Conservation (phyloP, 2,888 invertebrate species). For the Tipula lateralis region DNA sequence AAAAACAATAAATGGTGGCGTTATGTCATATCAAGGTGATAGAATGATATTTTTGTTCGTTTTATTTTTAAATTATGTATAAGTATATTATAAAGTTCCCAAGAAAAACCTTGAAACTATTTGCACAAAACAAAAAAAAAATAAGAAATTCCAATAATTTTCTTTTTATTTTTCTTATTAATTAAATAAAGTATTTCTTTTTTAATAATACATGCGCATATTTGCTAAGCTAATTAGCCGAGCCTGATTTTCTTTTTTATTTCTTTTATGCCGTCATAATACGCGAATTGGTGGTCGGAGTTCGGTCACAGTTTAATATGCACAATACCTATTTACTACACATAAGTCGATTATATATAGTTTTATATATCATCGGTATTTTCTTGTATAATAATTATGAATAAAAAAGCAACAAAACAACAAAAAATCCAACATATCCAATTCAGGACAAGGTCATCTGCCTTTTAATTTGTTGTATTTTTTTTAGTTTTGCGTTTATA, state of each 20-base stretch:
- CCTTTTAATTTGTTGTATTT: neutral
- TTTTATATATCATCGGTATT: neutral
- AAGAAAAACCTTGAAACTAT: constrained; percentile 5
- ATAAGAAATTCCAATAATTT: constrained; percentile 24
- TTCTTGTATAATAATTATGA: constrained; percentile 6
- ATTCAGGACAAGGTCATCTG: constrained; percentile 30
- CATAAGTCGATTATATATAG: neutral
- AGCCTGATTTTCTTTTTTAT: neutral
- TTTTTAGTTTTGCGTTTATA: neutral
- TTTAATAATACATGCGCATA: neutral
- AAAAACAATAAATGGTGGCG: neutral
- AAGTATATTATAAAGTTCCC: constrained; percentile 24
- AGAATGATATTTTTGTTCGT: neutral
- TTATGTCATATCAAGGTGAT: constrained; percentile 7
- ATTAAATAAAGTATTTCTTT: constrained; percentile 8
- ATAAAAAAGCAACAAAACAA: neutral
- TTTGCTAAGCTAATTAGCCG: neutral
- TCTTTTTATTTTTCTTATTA: neutral
- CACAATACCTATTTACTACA: neutral
- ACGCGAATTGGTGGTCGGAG: neutral
- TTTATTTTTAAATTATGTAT: neutral
- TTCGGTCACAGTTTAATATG: neutral
- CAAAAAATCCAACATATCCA: constrained; percentile 24
- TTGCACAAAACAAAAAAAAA: neutral
- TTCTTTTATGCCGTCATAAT: neutral